Base-by-base conservation (phyloP, 2,888 invertebrate species). In the Aphidoletes aphidimyza region DNA sequence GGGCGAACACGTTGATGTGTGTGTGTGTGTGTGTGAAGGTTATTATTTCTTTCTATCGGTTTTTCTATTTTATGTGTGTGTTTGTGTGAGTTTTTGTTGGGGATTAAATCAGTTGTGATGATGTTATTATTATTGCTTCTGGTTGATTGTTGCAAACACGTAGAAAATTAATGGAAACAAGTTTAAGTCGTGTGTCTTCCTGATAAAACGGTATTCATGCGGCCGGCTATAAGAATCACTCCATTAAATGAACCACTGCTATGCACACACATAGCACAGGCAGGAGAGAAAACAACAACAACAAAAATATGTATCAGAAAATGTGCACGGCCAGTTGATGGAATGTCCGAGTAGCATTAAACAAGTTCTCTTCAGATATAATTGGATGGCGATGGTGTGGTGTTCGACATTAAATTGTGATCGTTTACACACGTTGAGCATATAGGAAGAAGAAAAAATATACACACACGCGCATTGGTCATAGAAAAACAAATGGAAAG, bases 141-240 rank as follows among this genome's bases (percentile, higher is more conserved):
- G 69, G 69, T 11, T 69, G 34, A 69, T 69, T 69, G 34, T 69
- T 54, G 54, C 54, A 54, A n/a, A 69, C 69, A 69, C 30, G 69
- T 69, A 69, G 69, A 69, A 34, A 30, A 69, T 34, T 69, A 69
- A 69, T 69, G 11, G 69, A 17, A 34, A 30, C 30, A 34, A 30
- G 30, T 34, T 26, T 34, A 17, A 22, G 30, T 30, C 34, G 69
- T 69, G 69, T 69, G 30, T 69, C 34, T 54, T 54, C 54, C 54
- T 22, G 54, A 69, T 69, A 2, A 69, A 69, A 69, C 69, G 69
- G 69, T 69, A 69, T 69, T 69, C 14, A 34, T 34, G 30, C 42
- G 69, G 14, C 9, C 26, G 14, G 11, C 30, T 69, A 9, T 69
- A 5, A 6, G 19, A 30, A 26, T 69, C 69, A 30, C 69, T 69